Conservation (phyloP, 1,140 invertebrate genomes). For the Rhyacophila brunnea region DNA sequence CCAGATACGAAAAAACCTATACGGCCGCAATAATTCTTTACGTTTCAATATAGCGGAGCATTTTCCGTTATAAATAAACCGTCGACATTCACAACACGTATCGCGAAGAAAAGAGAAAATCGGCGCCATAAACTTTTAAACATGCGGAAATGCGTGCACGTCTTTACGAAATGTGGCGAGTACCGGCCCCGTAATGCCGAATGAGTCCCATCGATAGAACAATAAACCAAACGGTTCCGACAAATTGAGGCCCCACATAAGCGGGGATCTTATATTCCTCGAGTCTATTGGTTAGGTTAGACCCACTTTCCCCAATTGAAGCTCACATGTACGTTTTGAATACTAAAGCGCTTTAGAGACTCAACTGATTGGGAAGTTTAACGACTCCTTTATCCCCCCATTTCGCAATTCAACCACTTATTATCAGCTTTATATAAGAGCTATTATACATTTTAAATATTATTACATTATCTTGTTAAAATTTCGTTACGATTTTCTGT, state of each 20-base stretch:
- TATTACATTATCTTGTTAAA: no score
- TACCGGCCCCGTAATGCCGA: slow-evolving; percentile 6
- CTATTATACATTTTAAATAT: no score
- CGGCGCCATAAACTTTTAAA: slow-evolving; percentile 16
- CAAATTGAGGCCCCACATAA: slow-evolving; percentile 3
- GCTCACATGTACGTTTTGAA: no score
- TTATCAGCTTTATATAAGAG: no score
- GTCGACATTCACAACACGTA: slow-evolving; percentile 10
- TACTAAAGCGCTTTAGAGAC: no score
- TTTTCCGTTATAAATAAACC: not conserved
- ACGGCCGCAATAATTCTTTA: slow-evolving; percentile 16
- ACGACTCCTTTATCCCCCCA: no score
- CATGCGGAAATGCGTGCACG: slow-evolving; percentile 22
- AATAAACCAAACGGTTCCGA: slow-evolving; percentile 6
- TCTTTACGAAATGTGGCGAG: slow-evolving; percentile 8
- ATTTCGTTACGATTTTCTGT: no score
- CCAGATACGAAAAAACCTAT: not conserved
- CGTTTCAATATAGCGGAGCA: slow-evolving; percentile 17
- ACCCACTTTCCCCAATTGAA: not conserved
- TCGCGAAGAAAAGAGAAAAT: slow-evolving; percentile 12
- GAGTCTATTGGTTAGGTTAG: not conserved
- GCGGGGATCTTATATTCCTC: slow-evolving; percentile 2
- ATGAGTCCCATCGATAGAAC: slow-evolving; percentile 5
- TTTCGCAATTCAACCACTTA: no score
- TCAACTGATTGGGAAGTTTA: no score